These are phyloP conservation scores for Ferdinandea cuprea DNA, from an alignment of 2,888 invertebrate genomes.

Conservation along the genomic window DNA sequence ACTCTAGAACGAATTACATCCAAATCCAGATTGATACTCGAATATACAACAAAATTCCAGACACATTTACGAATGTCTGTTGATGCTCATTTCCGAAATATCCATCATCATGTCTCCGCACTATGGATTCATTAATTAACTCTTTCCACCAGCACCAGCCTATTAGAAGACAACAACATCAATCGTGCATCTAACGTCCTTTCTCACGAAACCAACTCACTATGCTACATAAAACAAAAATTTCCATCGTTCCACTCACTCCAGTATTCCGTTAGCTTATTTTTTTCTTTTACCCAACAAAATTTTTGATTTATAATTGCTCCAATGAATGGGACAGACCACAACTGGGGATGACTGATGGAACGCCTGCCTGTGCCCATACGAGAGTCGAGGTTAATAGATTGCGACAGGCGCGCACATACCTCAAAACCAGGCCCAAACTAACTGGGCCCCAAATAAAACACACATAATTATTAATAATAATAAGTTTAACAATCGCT, in stretches of 20 bases:
- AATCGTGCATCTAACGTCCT: slow-evolving; percentile 63
- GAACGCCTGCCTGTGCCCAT: slow-evolving; percentile 27
- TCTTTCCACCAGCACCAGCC: slow-evolving; percentile 30
- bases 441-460: slow-evolving; percentile 18
- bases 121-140: slow-evolving; percentile 66
- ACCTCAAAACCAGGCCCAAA: slow-evolving; percentile 23
- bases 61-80: slow-evolving; percentile 22
- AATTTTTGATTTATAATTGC: slow-evolving; percentile 64
- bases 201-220: slow-evolving; percentile 49
- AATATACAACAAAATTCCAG: neutral
- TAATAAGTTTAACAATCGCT: slow-evolving; percentile 56
- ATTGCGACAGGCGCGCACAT: slow-evolving; percentile 55
- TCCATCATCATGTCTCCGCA: slow-evolving; percentile 66
- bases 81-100: slow-evolving; percentile 61
- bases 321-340: slow-evolving; percentile 39
- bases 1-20: too few relatives aligned
- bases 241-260: slow-evolving; percentile 32
- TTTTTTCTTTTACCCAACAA: slow-evolving; percentile 38
- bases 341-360: slow-evolving; percentile 60
- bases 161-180: slow-evolving; percentile 66
- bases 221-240: neutral
- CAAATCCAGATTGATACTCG: too few relatives aligned
- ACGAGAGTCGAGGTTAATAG: slow-evolving; percentile 41
- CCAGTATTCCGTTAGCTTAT: slow-evolving; percentile 40
- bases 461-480: slow-evolving; percentile 45